phyloP scores from a whole-genome alignment of 2,797 vertebrate species.

The Heteromormyrus szaboi region DNA sequence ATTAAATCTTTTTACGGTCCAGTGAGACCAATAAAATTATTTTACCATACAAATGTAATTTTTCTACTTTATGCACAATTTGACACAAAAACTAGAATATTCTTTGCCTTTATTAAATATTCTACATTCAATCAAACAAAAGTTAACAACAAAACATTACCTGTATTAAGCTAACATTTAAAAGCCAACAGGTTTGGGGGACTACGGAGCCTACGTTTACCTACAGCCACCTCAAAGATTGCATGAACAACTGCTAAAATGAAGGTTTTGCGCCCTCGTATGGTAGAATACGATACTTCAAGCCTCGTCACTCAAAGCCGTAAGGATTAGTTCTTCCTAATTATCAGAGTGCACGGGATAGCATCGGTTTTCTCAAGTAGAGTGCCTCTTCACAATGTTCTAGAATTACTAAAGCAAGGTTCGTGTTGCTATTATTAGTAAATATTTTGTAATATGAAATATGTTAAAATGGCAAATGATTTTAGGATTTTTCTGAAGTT shows the following conservation, averaged over 20 bases:
- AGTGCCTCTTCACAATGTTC: background rate
- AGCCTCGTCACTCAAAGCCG: background rate
- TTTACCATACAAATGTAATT: background rate
- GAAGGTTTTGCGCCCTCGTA: background rate
- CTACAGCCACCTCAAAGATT: background rate
- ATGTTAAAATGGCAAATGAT: background rate
- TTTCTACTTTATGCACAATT: background rate
- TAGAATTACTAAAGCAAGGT: background rate
- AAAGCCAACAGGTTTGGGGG: background rate
- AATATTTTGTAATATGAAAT: background rate
- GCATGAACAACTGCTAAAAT: background rate
- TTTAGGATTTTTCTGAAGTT: background rate
- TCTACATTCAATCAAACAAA: background rate
- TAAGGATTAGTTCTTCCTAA: background rate
- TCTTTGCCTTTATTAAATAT: background rate
- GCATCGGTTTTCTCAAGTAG: background rate
- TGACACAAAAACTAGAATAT: background rate
- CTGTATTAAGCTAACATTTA: background rate
- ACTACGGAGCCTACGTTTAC: background rate
- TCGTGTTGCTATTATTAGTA: background rate
- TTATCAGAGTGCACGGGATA: background rate
- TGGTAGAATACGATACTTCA: background rate
- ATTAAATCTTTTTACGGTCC: background rate
- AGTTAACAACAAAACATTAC: background rate
- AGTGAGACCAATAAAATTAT: background rate